Evolutionary conservation across 2,797 vertebrate genomes (phyloP), one percentile per base, ranked within the genome.

Genomic region (Lepus townsendii): DNA sequence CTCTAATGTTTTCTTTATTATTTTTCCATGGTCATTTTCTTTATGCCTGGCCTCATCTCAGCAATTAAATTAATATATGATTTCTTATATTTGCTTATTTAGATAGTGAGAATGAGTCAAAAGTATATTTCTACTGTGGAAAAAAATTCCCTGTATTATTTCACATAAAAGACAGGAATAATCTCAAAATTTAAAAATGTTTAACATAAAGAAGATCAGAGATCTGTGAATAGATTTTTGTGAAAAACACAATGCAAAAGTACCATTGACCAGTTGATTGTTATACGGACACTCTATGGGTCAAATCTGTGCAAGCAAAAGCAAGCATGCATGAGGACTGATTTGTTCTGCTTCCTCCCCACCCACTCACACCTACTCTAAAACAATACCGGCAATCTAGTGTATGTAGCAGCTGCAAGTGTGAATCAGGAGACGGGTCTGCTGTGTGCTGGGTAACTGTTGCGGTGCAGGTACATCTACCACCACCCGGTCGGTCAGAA

Each of bases 1-100:
- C 22, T 69, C 50, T 62, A 83, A 84, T 95, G 11, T 14, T 90
- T n/a, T 7, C 38, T 96, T 68, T 1, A 86, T 47, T 94, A 54
- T 9, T 85, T 32, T 82, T 96, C 14, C 19, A 27, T 52, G 75
- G n/a, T 91, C 17, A 4, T 85, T 94, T 72, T 95, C 90, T 92
- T 71, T 85, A 63, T 71, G 42, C 9, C 8, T 54, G 2, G 27
- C 69, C 83, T 78, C 79, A 95, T 82, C 22, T 95, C 89, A 75
- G 30, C 24, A 92, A 27, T 69, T 26, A 88, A 92, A 87, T 16
- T 73, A 71, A 6, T 8, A 50, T n/a, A 80, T 11, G 4, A 27
- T 57, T 12, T 22, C 26, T 69, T 75, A 62, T 30, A 65, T 92
- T 85, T 82, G 50, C 54, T 84, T 14, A 87, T 75, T 5, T 52